Evolutionary conservation across 2,113 vertebrate species (phyloP).

Genomic region (Apus apus): DNA sequence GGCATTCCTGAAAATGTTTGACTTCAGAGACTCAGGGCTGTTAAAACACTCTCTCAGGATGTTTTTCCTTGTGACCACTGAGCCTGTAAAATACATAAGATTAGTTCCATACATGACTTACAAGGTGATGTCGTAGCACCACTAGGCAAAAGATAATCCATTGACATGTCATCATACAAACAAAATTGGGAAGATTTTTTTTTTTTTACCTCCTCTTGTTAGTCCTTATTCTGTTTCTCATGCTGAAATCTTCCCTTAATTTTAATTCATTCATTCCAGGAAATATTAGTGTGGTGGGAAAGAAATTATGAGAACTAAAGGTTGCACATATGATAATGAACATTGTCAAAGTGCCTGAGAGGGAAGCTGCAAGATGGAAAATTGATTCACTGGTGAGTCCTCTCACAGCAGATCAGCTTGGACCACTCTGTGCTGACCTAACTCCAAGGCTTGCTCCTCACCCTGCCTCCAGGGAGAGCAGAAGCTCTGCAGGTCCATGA

Average conservation of each 20-base stretch:
- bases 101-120: not conserved
- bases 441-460: not conserved
- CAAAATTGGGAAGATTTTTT: not conserved
- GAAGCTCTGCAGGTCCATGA: not conserved
- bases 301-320: not conserved
- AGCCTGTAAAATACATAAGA: not conserved
- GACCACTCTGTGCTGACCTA: not conserved
- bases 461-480: not conserved
- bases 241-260: not conserved
- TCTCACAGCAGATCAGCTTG: not conserved
- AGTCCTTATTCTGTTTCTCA: not conserved
- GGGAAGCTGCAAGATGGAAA: not conserved
- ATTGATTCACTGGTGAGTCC: not conserved
- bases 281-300: not conserved
- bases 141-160: not conserved
- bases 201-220: not conserved
- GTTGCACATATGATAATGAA: not conserved
- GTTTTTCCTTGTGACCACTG: not conserved
- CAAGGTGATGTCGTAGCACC: not conserved
- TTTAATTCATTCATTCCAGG: not conserved
- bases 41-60: not conserved
- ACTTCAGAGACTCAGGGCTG: not conserved
- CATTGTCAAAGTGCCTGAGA: not conserved
- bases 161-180: not conserved
- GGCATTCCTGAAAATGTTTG: not conserved